Evolutionary conservation across 2,888 invertebrate genomes (phyloP).

Genomic region (Atrina japonica): DNA sequence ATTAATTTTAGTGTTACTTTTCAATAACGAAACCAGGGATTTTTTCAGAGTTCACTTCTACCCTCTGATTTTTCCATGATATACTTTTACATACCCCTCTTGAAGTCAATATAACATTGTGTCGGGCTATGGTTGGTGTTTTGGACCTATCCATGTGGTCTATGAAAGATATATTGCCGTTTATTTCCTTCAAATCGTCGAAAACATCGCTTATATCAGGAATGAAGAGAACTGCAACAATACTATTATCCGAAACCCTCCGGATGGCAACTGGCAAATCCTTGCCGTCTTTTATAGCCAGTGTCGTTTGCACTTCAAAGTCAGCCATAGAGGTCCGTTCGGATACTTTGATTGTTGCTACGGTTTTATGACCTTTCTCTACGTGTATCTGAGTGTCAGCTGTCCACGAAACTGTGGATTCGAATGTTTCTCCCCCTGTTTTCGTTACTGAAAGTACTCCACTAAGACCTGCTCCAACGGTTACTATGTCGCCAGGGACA

Average conservation of each 20-base stretch:
- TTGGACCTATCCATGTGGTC: conserved; percentile 17
- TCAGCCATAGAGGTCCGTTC: conserved; percentile 45
- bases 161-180: conserved; percentile 17
- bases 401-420: conserved; percentile 52
- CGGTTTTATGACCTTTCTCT: conserved; percentile 45
- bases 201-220: conserved; percentile 47
- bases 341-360: conserved; percentile 49
- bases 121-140: conserved; percentile 1
- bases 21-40: too few species aligned
- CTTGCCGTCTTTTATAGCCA: conserved; percentile 48
- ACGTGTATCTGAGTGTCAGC: conserved; percentile 58
- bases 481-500: conserved; percentile 49
- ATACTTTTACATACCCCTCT: conserved; percentile 53
- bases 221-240: conserved; percentile 46
- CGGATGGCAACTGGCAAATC: conserved; percentile 52
- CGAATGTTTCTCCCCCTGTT: conserved; percentile 50
- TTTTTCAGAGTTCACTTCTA: conserved; percentile 44
- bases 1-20: too few species aligned
- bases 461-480: conserved; percentile 53
- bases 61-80: conserved; percentile 56
- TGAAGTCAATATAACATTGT: conserved; percentile 46
- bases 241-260: conserved; percentile 44
- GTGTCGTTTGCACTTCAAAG: conserved; percentile 54
- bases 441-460: conserved; percentile 53
- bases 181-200: conserved; percentile 30